Base-by-base conservation (phyloP, 2,113 vertebrate species). In the Ammodytes marinus region DNA sequence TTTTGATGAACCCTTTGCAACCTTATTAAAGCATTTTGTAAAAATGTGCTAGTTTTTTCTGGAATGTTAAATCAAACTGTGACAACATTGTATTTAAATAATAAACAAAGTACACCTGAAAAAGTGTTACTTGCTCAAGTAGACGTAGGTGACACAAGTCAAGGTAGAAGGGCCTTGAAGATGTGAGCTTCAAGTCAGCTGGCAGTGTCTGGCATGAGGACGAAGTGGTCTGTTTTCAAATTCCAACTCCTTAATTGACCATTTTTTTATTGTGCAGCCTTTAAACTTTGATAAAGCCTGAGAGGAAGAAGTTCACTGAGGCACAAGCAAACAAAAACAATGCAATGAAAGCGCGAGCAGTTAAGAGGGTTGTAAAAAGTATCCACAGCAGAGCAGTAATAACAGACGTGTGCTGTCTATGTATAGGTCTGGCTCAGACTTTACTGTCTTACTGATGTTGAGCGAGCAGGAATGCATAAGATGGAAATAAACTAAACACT, bases 401-500 rank as follows among this genome's bases (percentile, higher is more conserved):
- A 69, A 88, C 84, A 81, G 89, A 52, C 65, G 35, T 70, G 82
- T 67, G 72, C 61, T 47, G 73, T 86, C 85, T 86, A 75, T 83
- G 77, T 82, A 74, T 86, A 86, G 70, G 42, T 61, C 65, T 14
- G 53, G 52, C 69, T 78, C 64, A 10, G 59, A 81, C 70, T 80
- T 80, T 58, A 0, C 39, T 57, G 54, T 54, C 63, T n/a, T 68
- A 80, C 76, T 63, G 82, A 76, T 81, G 84, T 68, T 53, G 67
- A 73, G 43, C 55, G 43, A 74, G 17, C 43, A 39, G 40, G 6
- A 66, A 55, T 4, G 14, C 69, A 72, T 42, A 19, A 83, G 71
- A 82, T 78, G 46, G 70, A 84, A 63, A 89, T 68, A 81, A 84
- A 92, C 85, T 81, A 74, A 75, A 69, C 74, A 52, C 47, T 63